Conservation (phyloP, 2,113 vertebrate species). For the Oncorhynchus clarkii region DNA sequence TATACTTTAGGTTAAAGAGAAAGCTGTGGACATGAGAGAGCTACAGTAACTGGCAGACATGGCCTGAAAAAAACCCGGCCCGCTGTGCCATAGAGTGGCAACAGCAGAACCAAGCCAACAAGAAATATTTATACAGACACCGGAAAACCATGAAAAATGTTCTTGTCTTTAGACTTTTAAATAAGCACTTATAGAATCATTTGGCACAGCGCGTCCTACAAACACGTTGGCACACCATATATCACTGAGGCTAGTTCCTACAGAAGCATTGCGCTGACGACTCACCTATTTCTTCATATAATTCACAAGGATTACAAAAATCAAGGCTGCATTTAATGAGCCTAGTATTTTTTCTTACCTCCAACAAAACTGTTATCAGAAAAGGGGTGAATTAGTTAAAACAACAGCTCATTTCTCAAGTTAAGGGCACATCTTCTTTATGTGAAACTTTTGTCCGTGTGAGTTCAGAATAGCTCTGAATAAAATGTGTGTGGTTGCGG, state of each 20-base stretch:
- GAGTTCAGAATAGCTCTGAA: too few species aligned
- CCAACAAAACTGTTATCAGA: neutral
- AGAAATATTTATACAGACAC: neutral
- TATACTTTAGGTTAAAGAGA: too few species aligned
- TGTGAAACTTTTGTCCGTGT: too few species aligned
- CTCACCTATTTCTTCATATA: constrained; percentile 13
- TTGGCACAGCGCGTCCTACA: constrained; percentile 1
- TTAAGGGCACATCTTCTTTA: too few species aligned
- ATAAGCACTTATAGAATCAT: constrained; percentile 21
- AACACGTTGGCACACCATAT: constrained; percentile 22
- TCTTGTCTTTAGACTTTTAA: constrained; percentile 29
- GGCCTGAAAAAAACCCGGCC: neutral
- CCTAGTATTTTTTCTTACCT: too few species aligned
- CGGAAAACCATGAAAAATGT: constrained; percentile 4
- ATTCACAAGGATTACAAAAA: neutral
- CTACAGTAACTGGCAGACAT: too few species aligned
- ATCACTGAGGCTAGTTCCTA: constrained; percentile 5
- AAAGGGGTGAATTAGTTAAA: constrained; percentile 16
- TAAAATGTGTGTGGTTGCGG: too few species aligned
- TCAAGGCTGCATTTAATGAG: too few species aligned
- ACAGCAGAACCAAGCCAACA: neutral
- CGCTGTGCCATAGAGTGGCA: neutral
- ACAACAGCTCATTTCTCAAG: neutral
- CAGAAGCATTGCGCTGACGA: too few species aligned
- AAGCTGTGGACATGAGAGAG: too few species aligned